Base-by-base conservation (phyloP, 2,888 invertebrate species). In the Cephus runcator region DNA sequence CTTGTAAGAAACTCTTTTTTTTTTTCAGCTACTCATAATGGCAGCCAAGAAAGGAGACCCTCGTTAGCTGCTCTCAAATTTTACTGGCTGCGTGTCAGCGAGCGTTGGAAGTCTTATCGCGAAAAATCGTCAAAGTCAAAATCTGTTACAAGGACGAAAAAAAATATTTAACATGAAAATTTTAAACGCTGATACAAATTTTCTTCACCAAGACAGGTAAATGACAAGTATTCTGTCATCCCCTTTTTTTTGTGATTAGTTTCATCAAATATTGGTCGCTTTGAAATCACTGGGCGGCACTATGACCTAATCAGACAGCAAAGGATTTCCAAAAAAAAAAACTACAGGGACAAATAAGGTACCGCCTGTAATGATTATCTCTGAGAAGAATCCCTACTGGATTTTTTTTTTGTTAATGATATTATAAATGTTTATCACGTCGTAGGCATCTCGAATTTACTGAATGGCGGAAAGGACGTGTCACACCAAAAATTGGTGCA, bases 201-300 rank as follows among this genome's bases (percentile, higher is more conserved):
- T 56, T 23, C 0, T 9, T 3, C 9, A 9, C 1, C 23, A 6
- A 3, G 9, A 9, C 23, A 23, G 23, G 23, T 56, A 56, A 56
- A 2, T 56, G 9, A 56, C 23, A 6, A 56, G 56, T 56, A 56
- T 56, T 56, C 9, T 0, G 23, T 56, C 56, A 0, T 6, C 0
- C 23, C 23, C 9, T 71, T 30, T 69, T n/a, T 69, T 69, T 69
- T 69, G 30, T 71, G 31, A 34, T 71, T 34, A 30, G 31, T 31
- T 15, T 31, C 31, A 36, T 40, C 77, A 76, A 82, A 82, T 80
- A 81, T 84, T 83, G 80, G 77, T 73, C 77, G 76, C 83, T 82
- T 74, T 75, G 77, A 85, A 85, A 85, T 85, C 82, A 85, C 85
- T 85, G 82, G 85, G 85, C 85, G 85, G 85, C 84, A 68, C 31